Conservation (phyloP, 2,113 vertebrate genomes). For the Pollimyrus isidori region DNA sequence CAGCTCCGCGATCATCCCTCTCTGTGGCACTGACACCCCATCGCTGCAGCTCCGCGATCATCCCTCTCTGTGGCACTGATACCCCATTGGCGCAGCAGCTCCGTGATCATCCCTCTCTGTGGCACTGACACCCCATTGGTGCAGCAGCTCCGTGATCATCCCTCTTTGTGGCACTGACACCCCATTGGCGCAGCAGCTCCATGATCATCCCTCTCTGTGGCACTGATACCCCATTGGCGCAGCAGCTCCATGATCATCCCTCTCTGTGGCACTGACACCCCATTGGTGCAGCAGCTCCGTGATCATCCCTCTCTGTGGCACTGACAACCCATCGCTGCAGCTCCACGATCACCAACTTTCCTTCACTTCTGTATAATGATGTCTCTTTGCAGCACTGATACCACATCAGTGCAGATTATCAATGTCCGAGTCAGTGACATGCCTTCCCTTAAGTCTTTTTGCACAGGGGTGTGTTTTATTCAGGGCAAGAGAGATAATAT, state of each 20-base stretch:
- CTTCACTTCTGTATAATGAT: no score
- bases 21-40: not conserved
- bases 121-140: not conserved
- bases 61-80: not conserved
- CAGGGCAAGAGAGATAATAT: no score
- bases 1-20: not conserved
- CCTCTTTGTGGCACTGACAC: not conserved
- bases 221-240: not conserved
- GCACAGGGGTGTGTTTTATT: not conserved
- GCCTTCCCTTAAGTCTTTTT: not conserved
- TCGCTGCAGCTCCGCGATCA: not conserved
- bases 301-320: not conserved
- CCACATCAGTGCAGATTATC: no score
- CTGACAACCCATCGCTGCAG: not conserved
- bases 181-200: not conserved
- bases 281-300: not conserved
- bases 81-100: not conserved
- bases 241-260: not conserved
- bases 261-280: not conserved
- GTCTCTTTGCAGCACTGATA: no score
- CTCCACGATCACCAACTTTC: no score
- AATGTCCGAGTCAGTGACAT: not conserved
- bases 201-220: not conserved
- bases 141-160: not conserved
- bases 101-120: not conserved